Evolutionary conservation across 2,888 invertebrate species (phyloP).

Genomic region (Drosophila stalkeri): DNA sequence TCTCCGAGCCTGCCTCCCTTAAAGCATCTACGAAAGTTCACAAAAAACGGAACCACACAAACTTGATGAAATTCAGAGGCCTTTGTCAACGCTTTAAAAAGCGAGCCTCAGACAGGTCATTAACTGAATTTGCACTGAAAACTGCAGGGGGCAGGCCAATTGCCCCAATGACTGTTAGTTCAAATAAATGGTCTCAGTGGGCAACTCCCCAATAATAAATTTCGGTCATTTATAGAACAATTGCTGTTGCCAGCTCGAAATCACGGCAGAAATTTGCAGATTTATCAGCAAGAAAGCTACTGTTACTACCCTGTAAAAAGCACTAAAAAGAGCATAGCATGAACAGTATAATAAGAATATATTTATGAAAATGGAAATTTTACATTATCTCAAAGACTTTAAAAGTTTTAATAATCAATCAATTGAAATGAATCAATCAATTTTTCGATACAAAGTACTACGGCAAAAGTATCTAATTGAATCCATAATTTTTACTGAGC

Average conservation of each 20-base stretch:
- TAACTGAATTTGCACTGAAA: conserved; percentile 36
- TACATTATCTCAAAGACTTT: not conserved
- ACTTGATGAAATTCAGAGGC: conserved; percentile 37
- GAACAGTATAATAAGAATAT: not conserved
- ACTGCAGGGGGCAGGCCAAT: conserved; percentile 30
- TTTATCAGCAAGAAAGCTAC: conserved; percentile 44
- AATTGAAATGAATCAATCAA: too few species aligned
- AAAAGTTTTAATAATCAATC: too few species aligned
- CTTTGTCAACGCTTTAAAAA: conserved; percentile 43
- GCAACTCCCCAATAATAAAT: conserved; percentile 58
- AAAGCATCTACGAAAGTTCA: conserved; percentile 4
- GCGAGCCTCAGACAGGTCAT: conserved; percentile 62
- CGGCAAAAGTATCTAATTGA: too few species aligned
- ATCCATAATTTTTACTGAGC: not conserved
- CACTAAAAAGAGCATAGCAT: not conserved
- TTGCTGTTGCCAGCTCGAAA: conserved; percentile 47
- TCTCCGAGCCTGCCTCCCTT: not conserved
- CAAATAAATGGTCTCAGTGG: conserved; percentile 49
- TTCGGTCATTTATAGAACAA: conserved; percentile 62
- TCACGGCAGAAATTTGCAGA: conserved; percentile 47
- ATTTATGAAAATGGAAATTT: not conserved
- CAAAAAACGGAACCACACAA: conserved; percentile 7
- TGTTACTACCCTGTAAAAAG: conserved; percentile 1
- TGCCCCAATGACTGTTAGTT: conserved; percentile 29
- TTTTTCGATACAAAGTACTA: too few species aligned